Percentiles rank a stretch among this genome's conserved stretches.
phyloP scores from a whole-genome alignment of 1,140 invertebrate genomes.

The Euglossa dilemma region DNA sequence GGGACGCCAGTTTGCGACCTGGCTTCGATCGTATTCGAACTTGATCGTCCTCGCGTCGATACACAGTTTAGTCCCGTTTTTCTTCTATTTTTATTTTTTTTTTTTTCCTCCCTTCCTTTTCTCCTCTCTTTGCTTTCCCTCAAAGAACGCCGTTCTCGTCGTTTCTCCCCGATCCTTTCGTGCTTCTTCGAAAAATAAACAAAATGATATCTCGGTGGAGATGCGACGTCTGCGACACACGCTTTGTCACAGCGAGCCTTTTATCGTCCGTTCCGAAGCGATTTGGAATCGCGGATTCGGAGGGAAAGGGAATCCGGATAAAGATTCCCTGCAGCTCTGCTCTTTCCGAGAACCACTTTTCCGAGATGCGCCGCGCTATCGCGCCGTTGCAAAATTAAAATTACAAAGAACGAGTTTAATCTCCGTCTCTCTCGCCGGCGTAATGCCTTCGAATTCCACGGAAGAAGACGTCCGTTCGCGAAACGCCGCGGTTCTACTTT shows the following conservation, averaged over 20 bases:
- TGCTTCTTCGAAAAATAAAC: not conserved
- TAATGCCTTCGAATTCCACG: not conserved
- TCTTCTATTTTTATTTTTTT: not conserved
- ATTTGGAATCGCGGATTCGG: too few species aligned
- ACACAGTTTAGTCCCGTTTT: not conserved
- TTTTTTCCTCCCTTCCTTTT: too few species aligned
- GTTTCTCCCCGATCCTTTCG: not conserved
- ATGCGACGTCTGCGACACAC: too few species aligned
- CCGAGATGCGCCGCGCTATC: not conserved
- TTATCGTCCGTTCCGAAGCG: too few species aligned
- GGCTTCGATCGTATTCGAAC: conserved; percentile 49
- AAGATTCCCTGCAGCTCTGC: not conserved
- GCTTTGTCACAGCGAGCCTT: too few species aligned
- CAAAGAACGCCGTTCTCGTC: too few species aligned
- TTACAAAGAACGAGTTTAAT: not conserved
- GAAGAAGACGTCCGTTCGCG: not conserved
- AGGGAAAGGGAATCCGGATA: too few species aligned
- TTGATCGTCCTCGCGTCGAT: not conserved
- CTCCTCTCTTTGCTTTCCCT: too few species aligned
- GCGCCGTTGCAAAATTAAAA: not conserved
- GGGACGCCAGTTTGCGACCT: conserved; percentile 56
- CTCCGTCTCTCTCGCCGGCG: not conserved
- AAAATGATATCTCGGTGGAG: not conserved
- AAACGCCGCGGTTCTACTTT: not conserved
- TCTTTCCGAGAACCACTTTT: not conserved